Evolutionary conservation across 2,888 invertebrate genomes (phyloP).

Genomic region (Plagodis pulveraria): DNA sequence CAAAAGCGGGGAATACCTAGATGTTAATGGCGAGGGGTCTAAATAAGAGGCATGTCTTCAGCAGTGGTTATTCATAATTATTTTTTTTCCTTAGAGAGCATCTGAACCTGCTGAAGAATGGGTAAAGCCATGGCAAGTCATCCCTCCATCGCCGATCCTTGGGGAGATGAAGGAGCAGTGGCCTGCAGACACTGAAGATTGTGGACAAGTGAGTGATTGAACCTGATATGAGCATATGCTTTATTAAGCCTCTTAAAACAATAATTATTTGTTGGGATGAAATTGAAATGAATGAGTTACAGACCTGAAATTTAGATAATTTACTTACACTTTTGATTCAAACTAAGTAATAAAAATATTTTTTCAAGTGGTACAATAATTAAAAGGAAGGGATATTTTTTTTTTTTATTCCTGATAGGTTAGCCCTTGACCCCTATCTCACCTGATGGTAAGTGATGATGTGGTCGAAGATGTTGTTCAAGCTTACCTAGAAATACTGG

Average conservation of each 20-base stretch:
- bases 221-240: neutral
- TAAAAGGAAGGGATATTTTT: no score
- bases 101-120: constrained; percentile 79
- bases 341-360: no score
- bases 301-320: neutral
- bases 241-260: neutral
- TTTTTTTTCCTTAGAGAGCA: constrained; percentile 48
- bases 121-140: constrained; percentile 91
- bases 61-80: neutral
- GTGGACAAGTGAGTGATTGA: constrained; percentile 86
- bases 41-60: neutral
- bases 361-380: no score
- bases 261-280: neutral
- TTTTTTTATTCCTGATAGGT: no score
- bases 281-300: neutral
- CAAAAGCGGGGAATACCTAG: no score
- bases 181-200: constrained; percentile 93
- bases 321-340: no score
- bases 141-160: constrained; percentile 86
- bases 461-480: no score
- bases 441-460: no score
- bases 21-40: no score
- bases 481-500: no score
- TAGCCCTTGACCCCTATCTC: no score
- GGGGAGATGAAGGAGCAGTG: constrained; percentile 86